Evolutionary conservation across 2,113 vertebrate species (phyloP), one percentile per base, ranked within the genome.

Genomic region (Trichechus manatus): DNA sequence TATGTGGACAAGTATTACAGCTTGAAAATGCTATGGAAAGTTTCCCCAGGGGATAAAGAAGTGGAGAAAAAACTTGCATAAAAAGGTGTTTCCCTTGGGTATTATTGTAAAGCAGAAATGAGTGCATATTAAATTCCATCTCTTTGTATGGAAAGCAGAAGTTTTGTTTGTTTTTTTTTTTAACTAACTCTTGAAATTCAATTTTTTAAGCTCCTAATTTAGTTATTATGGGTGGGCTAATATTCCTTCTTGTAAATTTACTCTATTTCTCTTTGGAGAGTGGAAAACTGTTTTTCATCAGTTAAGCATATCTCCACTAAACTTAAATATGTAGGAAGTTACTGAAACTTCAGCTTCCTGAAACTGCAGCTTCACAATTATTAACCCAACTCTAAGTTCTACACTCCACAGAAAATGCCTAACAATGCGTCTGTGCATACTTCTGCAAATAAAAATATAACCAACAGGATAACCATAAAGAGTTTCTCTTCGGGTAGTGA

Each of bases 141-240:
- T 92, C 19, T 78, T 56, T 88, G 19, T 79, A 72, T 75, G n/a
- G 29, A 81, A 96, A 88, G 7, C 44, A 75, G 44, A 87, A 72
- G 17, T 39, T 11, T 29, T 75, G 78, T 66, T 63, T 0, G 63
- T 88, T 70, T 70, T 19, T 20, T 74, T 36, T 74, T 36, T 22
- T 39, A 87, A 77, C 1, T 79, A 78, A 74, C 27, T 94, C 31
- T 79, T 89, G 47, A 78, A 95, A 80, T 87, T 94, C 20, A 79
- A 36, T 17, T 91, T 96, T 84, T 63, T 3, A 93, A 82, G 23
- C 36, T 87, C 84, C 6, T 78, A 59, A 91, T 56, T 95, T 89
- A 31, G 31, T 87, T 64, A 87, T n/a, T 66, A 53, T 56, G 33
- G 13, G 13, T 66, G 87, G 36, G 17, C 13, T 10, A 77, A 66